phyloP scores from a whole-genome alignment of 1,140 invertebrate species.

The Campoletis sonorensis region DNA sequence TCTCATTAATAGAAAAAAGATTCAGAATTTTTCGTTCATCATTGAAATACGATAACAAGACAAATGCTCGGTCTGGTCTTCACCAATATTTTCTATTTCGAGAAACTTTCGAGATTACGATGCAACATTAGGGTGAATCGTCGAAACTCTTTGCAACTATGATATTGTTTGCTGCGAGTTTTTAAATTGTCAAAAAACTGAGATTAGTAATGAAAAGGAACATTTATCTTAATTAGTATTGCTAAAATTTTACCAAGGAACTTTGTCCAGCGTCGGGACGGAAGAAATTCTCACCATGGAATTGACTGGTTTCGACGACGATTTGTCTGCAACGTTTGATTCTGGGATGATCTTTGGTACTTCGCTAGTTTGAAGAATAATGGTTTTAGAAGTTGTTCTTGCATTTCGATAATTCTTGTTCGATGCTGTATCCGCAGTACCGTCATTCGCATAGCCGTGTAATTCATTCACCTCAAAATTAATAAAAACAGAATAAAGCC shows the following conservation, averaged over 20 bases:
- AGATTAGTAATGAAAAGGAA: too few species aligned
- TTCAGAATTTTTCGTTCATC: too few species aligned
- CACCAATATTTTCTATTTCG: too few species aligned
- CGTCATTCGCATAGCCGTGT: slow-evolving; percentile 49
- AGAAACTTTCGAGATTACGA: too few species aligned
- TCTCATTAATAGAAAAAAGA: too few species aligned
- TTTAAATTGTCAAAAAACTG: too few species aligned
- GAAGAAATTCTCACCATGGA: slow-evolving; percentile 31
- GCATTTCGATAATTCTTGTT: not conserved
- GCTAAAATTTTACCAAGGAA: slow-evolving; percentile 27
- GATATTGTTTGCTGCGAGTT: too few species aligned
- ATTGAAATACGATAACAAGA: too few species aligned
- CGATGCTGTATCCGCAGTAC: not conserved
- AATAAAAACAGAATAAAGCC: not conserved
- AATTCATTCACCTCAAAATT: slow-evolving; percentile 55
- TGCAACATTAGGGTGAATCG: too few species aligned
- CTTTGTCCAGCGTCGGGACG: slow-evolving; percentile 20
- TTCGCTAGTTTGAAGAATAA: not conserved
- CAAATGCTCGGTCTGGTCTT: too few species aligned
- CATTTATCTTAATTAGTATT: not conserved
- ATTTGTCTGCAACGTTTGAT: not conserved
- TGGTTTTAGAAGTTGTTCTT: slow-evolving; percentile 25
- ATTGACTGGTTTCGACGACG: not conserved
- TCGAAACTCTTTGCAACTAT: too few species aligned
- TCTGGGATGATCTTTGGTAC: slow-evolving; percentile 4